Conservation (phyloP, 2,113 vertebrate species). For the Bubo bubo region DNA sequence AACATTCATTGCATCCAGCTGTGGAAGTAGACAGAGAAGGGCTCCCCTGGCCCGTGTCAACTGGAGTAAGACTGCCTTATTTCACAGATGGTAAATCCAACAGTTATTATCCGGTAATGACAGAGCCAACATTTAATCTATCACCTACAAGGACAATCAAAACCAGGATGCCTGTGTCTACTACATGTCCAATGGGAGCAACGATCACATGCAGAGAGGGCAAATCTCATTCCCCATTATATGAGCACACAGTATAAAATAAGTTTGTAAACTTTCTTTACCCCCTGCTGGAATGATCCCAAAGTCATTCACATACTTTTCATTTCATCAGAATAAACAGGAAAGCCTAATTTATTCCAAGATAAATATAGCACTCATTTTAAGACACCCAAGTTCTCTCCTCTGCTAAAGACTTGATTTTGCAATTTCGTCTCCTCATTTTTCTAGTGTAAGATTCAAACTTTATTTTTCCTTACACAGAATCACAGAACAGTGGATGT, state of each 20-base stretch:
- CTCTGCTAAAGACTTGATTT: background rate
- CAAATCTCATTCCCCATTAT: background rate
- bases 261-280: background rate
- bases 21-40: background rate
- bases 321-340: background rate
- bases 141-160: background rate
- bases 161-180: background rate
- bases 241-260: background rate
- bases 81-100: background rate
- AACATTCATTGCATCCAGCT: background rate
- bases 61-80: background rate
- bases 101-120: background rate
- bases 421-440: background rate
- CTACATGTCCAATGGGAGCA: rapidly evolving
- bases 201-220: background rate
- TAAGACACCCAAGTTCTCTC: background rate
- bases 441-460: background rate
- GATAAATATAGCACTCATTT: background rate
- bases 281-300: background rate
- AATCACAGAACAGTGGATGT: background rate
- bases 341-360: background rate
- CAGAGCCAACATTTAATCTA: background rate
- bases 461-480: background rate
- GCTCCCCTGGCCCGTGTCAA: background rate
- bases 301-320: background rate